These are phyloP conservation scores for Lysiphlebus fabarum DNA, from an alignment of 1,140 invertebrate genomes.

Conservation along the genomic window DNA sequence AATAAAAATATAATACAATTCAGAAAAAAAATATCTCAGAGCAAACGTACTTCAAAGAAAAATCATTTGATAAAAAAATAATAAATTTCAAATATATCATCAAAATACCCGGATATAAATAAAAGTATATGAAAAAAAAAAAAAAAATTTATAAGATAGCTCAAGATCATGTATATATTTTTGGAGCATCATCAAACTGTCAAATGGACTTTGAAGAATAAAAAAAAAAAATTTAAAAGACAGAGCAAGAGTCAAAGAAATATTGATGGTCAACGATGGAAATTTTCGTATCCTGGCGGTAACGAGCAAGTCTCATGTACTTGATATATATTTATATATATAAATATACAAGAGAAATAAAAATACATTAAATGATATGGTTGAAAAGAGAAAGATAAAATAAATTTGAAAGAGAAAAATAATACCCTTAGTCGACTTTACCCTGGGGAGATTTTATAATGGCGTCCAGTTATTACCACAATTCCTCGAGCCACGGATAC, in stretches of 20 bases:
- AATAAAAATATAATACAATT: no score
- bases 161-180: no score
- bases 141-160: neutral
- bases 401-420: constrained; percentile 29
- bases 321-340: neutral
- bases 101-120: no score
- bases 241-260: constrained; percentile 42
- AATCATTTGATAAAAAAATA: no score
- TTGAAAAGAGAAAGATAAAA: constrained; percentile 23
- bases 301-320: constrained; percentile 39
- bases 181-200: neutral
- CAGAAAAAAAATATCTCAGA: no score
- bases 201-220: neutral
- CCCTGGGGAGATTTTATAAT: constrained; percentile 56
- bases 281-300: constrained; percentile 53
- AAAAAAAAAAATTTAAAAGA: constrained; percentile 19
- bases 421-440: constrained; percentile 49
- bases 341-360: constrained; percentile 6
- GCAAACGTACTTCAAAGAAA: no score
- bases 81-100: no score
- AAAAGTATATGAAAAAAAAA: neutral
- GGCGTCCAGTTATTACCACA: constrained; percentile 56
- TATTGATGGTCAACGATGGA: constrained; percentile 51
- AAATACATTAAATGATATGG: neutral
- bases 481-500: constrained; percentile 50